Base-by-base conservation (phyloP, 1,140 invertebrate species). In the Drosophila ficusphila region DNA sequence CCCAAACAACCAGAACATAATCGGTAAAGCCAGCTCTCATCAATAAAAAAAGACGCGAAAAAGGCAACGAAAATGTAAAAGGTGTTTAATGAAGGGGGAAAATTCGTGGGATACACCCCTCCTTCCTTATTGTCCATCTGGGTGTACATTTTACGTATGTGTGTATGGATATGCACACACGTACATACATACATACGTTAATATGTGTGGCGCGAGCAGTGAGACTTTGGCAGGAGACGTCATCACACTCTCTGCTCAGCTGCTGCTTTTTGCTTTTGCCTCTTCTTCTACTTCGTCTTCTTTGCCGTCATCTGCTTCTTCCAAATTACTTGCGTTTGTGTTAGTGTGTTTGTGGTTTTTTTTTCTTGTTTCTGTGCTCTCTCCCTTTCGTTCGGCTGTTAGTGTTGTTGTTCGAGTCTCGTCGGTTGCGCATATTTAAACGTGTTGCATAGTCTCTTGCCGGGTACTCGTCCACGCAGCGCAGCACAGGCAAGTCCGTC, bases 361-460 rank as follows among this genome's bases (percentile, higher is more conserved):
- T 70, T 56, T 77, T 44, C 77, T 76, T 68, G 25, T 70, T 61
- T 73, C 62, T 46, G 31, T 54, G 68, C 33, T 76, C 49, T 33
- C 23, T 34, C 48, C 34, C 44, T 75, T 75, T 61, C 58, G 69
- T 79, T 79, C 81, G 76, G 14, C 69, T n/a, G 47, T 58, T 86
- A 77, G 82, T 44, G 41, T 44, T 44, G 41, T 82, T 64, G 79
- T 57, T 44, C 74, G 75, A 79, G 81, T 81, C 68, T 42, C 58
- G 69, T 77, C 82, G 82, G 85, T 76, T 88, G 82, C 82, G 82
- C 82, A 86, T 86, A 86, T 82, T 88, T 86, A 86, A 86, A 78
- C 82, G 82, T 86, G 82, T 82, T 88, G 82, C 73, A 71, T 82
- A 86, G 82, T 88, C 82, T 86, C 82, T 86, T 86, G 82, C 82